These are phyloP conservation scores for Zosterops borbonicus DNA, from an alignment of 2,113 vertebrate genomes.

Conservation along the genomic window DNA sequence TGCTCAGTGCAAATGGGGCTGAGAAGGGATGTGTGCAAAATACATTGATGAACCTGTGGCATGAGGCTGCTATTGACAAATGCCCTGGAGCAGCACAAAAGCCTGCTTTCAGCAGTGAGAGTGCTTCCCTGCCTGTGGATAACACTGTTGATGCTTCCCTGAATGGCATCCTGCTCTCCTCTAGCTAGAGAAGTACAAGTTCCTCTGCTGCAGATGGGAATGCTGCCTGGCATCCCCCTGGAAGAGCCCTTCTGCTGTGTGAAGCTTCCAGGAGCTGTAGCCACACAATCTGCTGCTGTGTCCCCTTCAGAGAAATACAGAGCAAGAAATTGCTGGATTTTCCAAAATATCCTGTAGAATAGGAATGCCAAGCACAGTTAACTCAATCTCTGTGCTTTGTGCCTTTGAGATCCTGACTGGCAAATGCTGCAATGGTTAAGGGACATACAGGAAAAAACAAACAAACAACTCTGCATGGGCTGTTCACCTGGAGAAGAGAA, in stretches of 20 bases:
- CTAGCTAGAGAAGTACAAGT: not conserved
- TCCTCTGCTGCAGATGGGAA: not conserved
- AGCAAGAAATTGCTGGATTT: not conserved
- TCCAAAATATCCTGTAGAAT: accelerated
- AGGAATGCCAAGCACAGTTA: not conserved
- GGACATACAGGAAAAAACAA: not conserved
- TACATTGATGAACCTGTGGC: not conserved
- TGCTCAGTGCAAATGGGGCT: not conserved
- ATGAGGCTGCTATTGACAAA: not conserved
- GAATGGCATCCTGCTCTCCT: not conserved
- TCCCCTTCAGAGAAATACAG: not conserved
- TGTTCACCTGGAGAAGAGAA: not conserved
- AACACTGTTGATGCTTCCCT: not conserved
- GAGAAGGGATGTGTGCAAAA: not conserved
- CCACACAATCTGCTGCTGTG: not conserved
- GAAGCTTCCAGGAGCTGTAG: not conserved
- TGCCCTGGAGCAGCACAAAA: conserved; percentile 5
- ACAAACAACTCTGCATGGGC: not conserved
- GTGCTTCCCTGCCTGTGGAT: not conserved
- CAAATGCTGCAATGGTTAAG: not conserved
- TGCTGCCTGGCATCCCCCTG: not conserved
- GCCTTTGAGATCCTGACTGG: not conserved
- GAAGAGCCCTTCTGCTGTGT: not conserved
- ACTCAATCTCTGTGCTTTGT: not conserved
- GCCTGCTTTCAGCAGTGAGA: not conserved